These are phyloP conservation scores for Promerops cafer DNA, from an alignment of 2,113 vertebrate species.

Conservation along the genomic window DNA sequence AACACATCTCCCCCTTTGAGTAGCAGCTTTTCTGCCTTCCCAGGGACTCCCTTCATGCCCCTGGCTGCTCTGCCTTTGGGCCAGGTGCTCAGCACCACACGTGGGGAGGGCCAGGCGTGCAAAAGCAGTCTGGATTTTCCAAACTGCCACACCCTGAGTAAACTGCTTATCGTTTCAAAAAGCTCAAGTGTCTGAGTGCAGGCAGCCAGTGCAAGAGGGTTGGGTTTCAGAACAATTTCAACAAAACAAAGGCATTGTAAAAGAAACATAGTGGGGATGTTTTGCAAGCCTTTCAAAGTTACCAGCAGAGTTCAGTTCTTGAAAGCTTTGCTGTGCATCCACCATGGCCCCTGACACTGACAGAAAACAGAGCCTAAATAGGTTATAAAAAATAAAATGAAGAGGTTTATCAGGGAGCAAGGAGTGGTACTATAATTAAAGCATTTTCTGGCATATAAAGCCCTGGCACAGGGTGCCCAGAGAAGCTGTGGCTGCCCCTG, in stretches of 20 bases:
- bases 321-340: background rate
- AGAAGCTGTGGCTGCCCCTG: background rate
- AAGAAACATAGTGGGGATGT: background rate
- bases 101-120: background rate
- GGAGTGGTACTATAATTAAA: background rate
- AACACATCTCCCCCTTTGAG: background rate
- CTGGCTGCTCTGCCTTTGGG: background rate
- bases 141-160: background rate
- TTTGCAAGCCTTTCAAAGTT: background rate
- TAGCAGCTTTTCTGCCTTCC: background rate
- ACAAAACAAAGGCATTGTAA: background rate
- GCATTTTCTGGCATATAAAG: background rate
- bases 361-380: background rate
- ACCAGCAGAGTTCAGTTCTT: background rate
- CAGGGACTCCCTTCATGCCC: background rate
- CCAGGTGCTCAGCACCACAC: background rate
- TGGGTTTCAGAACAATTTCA: background rate
- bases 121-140: background rate
- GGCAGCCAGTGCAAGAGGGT: background rate
- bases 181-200: background rate
- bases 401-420: background rate
- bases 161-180: background rate
- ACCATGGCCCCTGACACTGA: background rate
- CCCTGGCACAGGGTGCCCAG: background rate
- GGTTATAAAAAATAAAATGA: background rate